Evolutionary conservation across 2,797 vertebrate species (phyloP), one percentile per base, ranked within the genome.

Genomic region (Eulemur mongoz): DNA sequence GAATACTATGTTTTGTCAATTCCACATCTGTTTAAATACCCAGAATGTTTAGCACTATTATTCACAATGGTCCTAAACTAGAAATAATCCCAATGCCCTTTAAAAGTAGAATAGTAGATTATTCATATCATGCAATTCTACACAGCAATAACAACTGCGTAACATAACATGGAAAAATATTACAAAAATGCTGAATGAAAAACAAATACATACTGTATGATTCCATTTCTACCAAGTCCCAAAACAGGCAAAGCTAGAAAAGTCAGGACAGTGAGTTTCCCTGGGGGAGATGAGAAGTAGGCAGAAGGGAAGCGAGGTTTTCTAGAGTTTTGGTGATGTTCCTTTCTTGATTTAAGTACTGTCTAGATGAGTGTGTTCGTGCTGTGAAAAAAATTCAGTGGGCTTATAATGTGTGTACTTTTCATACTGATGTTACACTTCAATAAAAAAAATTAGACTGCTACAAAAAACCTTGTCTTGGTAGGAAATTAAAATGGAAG

Each of bases 381-480:
- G 27, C n/a, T 59, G 23, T 70, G 63, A 91, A 90, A 85, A 93
- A 90, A 85, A 93, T n/a, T 35, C 50, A 78, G 40, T 57, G 52
- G 76, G 45, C 32, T 78, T 73, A 69, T 35, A 7, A 13, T 72
- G n/a, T 91, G n/a, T 84, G 30, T 67, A 43, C 27, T 79, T 83
- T 84, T 14, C 95, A 79, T n/a, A 93, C 7, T 23, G 43, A 69
- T 65, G 48, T 40, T 45, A 65, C 17, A 87, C 22, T 75, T 67
- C 85, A 91, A 96, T 96, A 97, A 95, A 97, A 97, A 98, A 95
- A 98, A 96, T 85, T 95, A 98, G 97, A 97, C 69, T 98, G 94
- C 97, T 96, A 97, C 95, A 96, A 98, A 98, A 97, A 98, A 95
- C 32, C 13, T 72, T 79, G 75, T 52, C 78, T 69, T 70, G 0